Evolutionary conservation across 2,797 vertebrate genomes (phyloP).

Genomic region (Coregonus sp.): DNA sequence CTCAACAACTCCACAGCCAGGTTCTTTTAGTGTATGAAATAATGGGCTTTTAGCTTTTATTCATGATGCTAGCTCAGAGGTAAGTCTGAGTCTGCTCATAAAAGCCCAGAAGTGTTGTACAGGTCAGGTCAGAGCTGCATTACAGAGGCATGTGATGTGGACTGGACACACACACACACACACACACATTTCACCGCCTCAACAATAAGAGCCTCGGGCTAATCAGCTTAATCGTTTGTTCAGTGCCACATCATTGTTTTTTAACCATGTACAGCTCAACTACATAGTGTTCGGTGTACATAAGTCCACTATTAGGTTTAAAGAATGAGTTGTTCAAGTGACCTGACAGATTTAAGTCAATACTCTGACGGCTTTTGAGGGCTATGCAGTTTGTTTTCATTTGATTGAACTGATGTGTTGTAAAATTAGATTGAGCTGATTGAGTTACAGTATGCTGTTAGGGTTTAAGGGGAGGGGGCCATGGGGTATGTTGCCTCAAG

Average conservation of each 20-base stretch:
- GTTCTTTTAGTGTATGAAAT: not conserved
- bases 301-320: not conserved
- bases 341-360: no score
- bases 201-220: slow-evolving; percentile 35
- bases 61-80: not conserved
- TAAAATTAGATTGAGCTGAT: not conserved
- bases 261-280: not conserved
- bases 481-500: not conserved
- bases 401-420: not conserved
- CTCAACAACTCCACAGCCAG: no score
- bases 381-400: not conserved
- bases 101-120: not conserved
- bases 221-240: slow-evolving; percentile 64
- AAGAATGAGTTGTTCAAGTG: not conserved
- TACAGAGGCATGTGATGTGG: not conserved
- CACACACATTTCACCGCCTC: not conserved
- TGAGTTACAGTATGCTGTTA: not conserved
- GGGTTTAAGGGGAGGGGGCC: not conserved
- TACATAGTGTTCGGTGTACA: not conserved
- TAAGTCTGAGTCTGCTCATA: not conserved
- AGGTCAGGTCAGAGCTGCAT: not conserved
- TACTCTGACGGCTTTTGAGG: not conserved
- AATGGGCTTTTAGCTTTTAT: not conserved
- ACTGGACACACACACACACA: not conserved
- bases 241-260: not conserved